Conservation (phyloP, 1,140 invertebrate genomes). For the Listronotus bonariensis region DNA sequence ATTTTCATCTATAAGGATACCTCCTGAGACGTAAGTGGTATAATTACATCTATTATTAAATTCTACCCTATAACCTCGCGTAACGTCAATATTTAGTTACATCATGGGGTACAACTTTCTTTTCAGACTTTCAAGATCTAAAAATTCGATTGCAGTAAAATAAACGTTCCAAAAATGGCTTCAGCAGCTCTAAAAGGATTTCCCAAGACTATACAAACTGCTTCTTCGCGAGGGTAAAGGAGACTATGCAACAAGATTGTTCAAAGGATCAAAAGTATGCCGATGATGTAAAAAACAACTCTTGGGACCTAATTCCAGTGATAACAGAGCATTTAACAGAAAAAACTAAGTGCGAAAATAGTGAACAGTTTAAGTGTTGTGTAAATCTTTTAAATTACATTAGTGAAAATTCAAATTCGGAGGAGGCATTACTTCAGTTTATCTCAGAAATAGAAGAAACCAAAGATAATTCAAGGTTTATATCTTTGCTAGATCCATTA, state of each 20-base stretch:
- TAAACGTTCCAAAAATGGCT: not conserved
- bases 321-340: constrained; percentile 60
- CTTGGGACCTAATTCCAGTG: constrained; percentile 64
- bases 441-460: constrained; percentile 73
- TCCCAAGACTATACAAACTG: constrained; percentile 4
- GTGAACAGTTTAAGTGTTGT: constrained; percentile 64
- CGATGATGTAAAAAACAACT: constrained; percentile 56
- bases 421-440: constrained; percentile 73
- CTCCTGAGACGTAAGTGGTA: constrained; percentile 11
- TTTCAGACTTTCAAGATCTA: constrained; percentile 4
- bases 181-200: not conserved
- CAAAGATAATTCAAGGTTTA: constrained; percentile 71
- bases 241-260: constrained; percentile 10
- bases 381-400: constrained; percentile 66
- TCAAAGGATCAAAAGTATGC: constrained; percentile 5
- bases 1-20: constrained; percentile 13
- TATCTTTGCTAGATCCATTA: constrained; percentile 68
- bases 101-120: constrained; percentile 21
- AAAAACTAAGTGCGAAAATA: constrained; percentile 59
- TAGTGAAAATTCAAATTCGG: constrained; percentile 64
- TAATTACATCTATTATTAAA: not conserved
- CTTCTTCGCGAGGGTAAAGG: constrained; percentile 9
- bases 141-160: not conserved
- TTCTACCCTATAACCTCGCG: not conserved
- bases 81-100: constrained; percentile 9